Evolutionary conservation across 2,888 invertebrate genomes (phyloP).

Genomic region (Tiphia femorata): DNA sequence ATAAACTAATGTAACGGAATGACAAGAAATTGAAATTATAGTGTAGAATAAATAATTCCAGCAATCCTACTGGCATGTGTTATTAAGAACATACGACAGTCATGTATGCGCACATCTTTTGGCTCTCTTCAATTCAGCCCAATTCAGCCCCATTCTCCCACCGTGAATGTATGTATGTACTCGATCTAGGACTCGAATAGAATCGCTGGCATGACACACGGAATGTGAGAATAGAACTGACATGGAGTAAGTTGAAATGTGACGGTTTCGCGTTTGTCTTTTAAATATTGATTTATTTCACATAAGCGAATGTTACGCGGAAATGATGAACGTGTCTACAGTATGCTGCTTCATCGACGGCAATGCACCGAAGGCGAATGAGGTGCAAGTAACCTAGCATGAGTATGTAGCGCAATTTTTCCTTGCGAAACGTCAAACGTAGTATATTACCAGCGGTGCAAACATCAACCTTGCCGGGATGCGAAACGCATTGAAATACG

Average conservation of each 20-base stretch:
- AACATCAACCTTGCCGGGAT: slow-evolving; percentile 48
- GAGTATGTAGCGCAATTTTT: slow-evolving; percentile 42
- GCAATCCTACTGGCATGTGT: too few species aligned
- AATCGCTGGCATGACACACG: slow-evolving; percentile 35
- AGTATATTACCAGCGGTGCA: slow-evolving; percentile 37
- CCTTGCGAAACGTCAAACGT: slow-evolving; percentile 46
- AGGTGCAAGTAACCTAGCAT: slow-evolving; percentile 50
- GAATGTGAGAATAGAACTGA: slow-evolving; percentile 51
- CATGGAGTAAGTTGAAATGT: slow-evolving; percentile 55
- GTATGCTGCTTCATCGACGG: slow-evolving; percentile 19
- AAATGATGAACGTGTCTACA: slow-evolving; percentile 33
- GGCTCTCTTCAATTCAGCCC: slow-evolving; percentile 18
- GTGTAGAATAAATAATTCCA: too few species aligned
- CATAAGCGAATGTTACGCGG: slow-evolving; percentile 37
- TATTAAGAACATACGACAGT: too few species aligned
- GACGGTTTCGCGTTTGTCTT: slow-evolving; percentile 53
- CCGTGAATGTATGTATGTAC: too few species aligned
- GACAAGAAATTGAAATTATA: too few species aligned
- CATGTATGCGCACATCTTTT: neutral
- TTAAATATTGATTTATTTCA: slow-evolving; percentile 59
- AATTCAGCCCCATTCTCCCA: slow-evolving; percentile 23
- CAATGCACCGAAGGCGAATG: slow-evolving; percentile 33
- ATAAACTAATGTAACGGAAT: too few species aligned
- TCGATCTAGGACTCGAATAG: slow-evolving; percentile 36
- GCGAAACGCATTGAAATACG: slow-evolving; percentile 23